Evolutionary conservation across 2,113 vertebrate genomes (phyloP).

Genomic region (Xyliphius kryptos): DNA sequence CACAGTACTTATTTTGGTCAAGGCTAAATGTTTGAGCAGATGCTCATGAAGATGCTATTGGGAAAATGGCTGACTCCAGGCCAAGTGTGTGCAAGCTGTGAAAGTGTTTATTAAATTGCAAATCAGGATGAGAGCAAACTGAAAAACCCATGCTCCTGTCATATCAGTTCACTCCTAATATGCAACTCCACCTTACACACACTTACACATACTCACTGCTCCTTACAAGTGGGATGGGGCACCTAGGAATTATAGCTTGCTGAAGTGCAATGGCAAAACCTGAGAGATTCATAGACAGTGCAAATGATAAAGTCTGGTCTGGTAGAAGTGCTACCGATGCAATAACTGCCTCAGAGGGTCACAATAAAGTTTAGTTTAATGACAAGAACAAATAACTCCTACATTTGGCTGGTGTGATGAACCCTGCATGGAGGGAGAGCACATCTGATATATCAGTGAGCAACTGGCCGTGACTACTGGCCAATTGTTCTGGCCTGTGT

Average conservation of each 20-base stretch:
- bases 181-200: background rate
- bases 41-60: slow-evolving; percentile 32
- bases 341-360: slow-evolving; percentile 92
- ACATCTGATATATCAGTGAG: slow-evolving; percentile 90
- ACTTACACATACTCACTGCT: too few species aligned
- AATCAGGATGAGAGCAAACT: slow-evolving; percentile 41
- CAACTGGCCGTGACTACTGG: slow-evolving; percentile 95
- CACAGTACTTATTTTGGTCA: slow-evolving; percentile 21
- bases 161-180: slow-evolving; percentile 35
- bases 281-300: slow-evolving; percentile 64
- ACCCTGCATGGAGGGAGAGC: slow-evolving; percentile 79
- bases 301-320: slow-evolving; percentile 72
- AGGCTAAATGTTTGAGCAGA: slow-evolving; percentile 29
- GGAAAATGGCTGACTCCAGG: slow-evolving; percentile 27
- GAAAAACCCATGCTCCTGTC: slow-evolving; percentile 42
- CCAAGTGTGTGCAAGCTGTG: slow-evolving; percentile 27
- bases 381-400: slow-evolving; percentile 99
- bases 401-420: slow-evolving; percentile 92
- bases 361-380: slow-evolving; percentile 99
- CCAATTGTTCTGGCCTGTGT: slow-evolving; percentile 77
- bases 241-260: slow-evolving; percentile 62
- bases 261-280: slow-evolving; percentile 63
- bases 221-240: too few species aligned
- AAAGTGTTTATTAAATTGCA: slow-evolving; percentile 47
- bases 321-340: slow-evolving; percentile 76